These are phyloP conservation scores for Patella pellucida DNA, from an alignment of 2,888 invertebrate species.

Conservation along the genomic window DNA sequence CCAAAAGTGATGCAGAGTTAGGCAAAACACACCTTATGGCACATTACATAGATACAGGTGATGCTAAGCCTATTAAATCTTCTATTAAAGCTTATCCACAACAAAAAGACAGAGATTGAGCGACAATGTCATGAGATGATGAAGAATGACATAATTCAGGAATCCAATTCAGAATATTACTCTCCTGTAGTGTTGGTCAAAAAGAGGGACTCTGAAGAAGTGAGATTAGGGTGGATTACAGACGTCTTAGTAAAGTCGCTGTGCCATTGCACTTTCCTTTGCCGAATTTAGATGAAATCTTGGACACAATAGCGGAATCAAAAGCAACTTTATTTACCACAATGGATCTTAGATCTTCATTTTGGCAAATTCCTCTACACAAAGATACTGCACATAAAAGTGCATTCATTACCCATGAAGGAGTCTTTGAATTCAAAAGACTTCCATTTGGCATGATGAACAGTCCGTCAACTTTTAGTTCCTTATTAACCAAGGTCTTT, in stretches of 20 bases:
- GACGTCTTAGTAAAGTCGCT: slow-evolving; percentile 33
- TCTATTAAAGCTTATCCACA: too few species aligned
- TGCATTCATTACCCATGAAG: slow-evolving; percentile 37
- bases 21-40: too few species aligned
- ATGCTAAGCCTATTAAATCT: too few species aligned
- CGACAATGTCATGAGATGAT: too few species aligned
- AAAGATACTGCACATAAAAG: slow-evolving; percentile 32
- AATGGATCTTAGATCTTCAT: slow-evolving; percentile 31
- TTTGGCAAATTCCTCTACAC: slow-evolving; percentile 34
- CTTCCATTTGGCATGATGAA: slow-evolving; percentile 4
- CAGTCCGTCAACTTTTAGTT: not conserved
- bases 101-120: too few species aligned
- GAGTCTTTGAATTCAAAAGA: slow-evolving; percentile 20
- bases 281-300: slow-evolving; percentile 33
- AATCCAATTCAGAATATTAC: too few species aligned
- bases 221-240: slow-evolving; percentile 37
- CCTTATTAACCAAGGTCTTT: not conserved
- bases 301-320: slow-evolving; percentile 32
- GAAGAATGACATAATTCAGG: too few species aligned
- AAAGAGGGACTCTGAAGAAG: too few species aligned
- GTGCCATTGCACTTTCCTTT: slow-evolving; percentile 33
- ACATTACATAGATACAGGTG: too few species aligned
- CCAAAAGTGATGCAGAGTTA: too few species aligned
- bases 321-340: slow-evolving; percentile 26
- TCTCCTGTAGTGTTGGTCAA: too few species aligned